phyloP scores from a whole-genome alignment of 2,797 vertebrate genomes.

The Chaenodraco wilsoni region DNA sequence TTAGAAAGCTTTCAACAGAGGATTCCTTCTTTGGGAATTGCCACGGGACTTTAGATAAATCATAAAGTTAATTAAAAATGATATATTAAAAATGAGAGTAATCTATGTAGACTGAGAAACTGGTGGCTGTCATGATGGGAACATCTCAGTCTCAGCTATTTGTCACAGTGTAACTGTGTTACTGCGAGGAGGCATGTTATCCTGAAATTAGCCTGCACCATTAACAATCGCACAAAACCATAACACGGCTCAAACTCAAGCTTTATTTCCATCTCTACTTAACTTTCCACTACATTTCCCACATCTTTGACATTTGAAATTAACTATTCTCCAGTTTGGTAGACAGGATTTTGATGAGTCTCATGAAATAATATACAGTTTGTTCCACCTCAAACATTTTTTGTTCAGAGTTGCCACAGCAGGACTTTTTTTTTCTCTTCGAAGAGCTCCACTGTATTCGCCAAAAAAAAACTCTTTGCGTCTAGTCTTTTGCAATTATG shows the following conservation, averaged over 20 bases:
- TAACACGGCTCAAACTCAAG: slow-evolving; percentile 1
- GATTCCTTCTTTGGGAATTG: slow-evolving; percentile 26
- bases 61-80: background rate
- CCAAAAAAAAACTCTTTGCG: slow-evolving; percentile 7
- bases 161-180: slow-evolving; percentile 32
- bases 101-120: background rate
- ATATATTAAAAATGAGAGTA: background rate
- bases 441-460: slow-evolving; percentile 27
- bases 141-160: slow-evolving; percentile 15
- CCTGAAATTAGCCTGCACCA: slow-evolving; percentile 23
- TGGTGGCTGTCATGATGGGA: background rate
- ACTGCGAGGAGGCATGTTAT: slow-evolving; percentile 11
- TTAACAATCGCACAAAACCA: slow-evolving; percentile 26
- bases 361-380: slow-evolving; percentile 19
- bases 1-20: slow-evolving; percentile 29
- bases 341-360: slow-evolving; percentile 20
- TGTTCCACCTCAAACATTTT: background rate
- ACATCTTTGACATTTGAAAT: slow-evolving; percentile 17
- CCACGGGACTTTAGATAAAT: slow-evolving; percentile 10
- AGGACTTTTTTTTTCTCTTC: slow-evolving; percentile 25
- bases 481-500: slow-evolving; percentile 23
- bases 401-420: slow-evolving; percentile 17
- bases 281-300: slow-evolving; percentile 18
- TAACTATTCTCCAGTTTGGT: slow-evolving; percentile 4
- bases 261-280: slow-evolving; percentile 29